Conservation (phyloP, 2,797 vertebrate species). For the Prunella strophiata region DNA sequence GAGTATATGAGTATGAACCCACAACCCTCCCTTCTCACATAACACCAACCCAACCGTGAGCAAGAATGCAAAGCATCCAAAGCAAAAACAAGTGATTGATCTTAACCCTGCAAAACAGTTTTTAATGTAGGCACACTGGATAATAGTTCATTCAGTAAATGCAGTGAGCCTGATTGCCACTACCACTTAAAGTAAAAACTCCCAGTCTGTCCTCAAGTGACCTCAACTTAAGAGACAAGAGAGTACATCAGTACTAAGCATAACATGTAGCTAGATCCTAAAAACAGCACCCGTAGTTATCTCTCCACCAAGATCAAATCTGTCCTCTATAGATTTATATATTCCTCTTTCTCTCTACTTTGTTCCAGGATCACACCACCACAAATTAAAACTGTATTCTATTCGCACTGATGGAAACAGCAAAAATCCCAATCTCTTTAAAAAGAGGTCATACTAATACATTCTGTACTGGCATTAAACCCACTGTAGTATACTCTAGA, state of each 20-base stretch:
- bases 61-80: slow-evolving; percentile 61
- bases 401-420: neutral
- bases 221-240: neutral
- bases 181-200: neutral
- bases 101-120: slow-evolving; percentile 6
- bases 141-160: slow-evolving; percentile 18
- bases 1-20: neutral
- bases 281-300: neutral
- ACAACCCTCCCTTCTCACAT: slow-evolving; percentile 52
- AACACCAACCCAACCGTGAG: slow-evolving; percentile 51
- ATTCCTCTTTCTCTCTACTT: neutral
- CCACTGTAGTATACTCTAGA: neutral
- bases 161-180: neutral
- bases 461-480: neutral
- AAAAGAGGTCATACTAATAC: neutral
- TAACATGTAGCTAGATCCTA: neutral
- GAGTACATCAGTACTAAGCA: neutral
- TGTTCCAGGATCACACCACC: neutral
- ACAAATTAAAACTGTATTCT: neutral
- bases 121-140: neutral
- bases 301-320: neutral
- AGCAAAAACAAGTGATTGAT: slow-evolving; percentile 61
- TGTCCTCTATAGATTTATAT: neutral
- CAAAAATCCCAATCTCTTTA: neutral
- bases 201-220: neutral